These are phyloP conservation scores for Sebastes trivittatus DNA, from an alignment of 2,797 vertebrate species.

Conservation along the genomic window DNA sequence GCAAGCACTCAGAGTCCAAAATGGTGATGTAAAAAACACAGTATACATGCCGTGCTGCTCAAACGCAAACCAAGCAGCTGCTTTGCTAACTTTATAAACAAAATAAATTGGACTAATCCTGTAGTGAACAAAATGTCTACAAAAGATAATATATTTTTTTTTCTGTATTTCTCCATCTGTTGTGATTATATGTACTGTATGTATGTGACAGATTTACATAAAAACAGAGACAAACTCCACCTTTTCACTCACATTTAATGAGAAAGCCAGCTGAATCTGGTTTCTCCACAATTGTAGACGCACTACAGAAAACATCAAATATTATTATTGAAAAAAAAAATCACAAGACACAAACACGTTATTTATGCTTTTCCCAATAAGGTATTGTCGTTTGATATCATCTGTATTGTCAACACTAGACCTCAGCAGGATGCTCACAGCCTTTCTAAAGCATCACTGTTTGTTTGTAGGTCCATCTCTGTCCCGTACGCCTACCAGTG, in stretches of 20 bases:
- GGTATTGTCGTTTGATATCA: neutral
- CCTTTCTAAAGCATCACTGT: conserved; percentile 11
- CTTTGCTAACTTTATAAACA: neutral
- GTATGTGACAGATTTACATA: neutral
- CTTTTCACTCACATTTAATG: conserved; percentile 1
- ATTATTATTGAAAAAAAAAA: conserved; percentile 7
- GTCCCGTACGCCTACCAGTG: conserved; percentile 98
- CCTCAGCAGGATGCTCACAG: neutral
- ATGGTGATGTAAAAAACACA: too few species aligned
- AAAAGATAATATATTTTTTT: neutral
- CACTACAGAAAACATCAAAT: conserved; percentile 42
- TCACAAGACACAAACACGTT: conserved; percentile 27
- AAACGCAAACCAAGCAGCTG: neutral
- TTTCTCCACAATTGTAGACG: conserved; percentile 7
- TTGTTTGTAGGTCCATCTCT: conserved; percentile 89
- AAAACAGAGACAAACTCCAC: neutral
- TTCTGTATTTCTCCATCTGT: neutral
- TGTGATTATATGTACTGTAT: neutral
- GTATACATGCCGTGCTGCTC: too few species aligned
- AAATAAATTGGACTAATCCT: neutral
- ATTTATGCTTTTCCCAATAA: conserved; percentile 18
- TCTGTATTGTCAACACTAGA: conserved; percentile 12
- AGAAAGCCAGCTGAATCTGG: conserved; percentile 26
- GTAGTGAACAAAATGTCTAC: neutral
- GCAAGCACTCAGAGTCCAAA: too few species aligned